phyloP scores from a whole-genome alignment of 2,888 invertebrate species.

The Perithous albicinctus region DNA sequence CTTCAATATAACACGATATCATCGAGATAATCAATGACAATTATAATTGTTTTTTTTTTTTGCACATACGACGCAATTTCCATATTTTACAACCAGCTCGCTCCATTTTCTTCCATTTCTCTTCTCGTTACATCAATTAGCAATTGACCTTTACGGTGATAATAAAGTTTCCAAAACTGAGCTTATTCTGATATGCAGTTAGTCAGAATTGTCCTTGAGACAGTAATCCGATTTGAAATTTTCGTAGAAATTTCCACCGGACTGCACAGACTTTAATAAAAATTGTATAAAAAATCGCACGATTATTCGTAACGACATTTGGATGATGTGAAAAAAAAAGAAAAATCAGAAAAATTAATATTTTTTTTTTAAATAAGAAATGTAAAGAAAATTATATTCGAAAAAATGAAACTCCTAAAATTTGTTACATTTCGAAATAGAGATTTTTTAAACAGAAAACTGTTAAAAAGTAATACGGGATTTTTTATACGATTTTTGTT shows the following conservation, averaged over 20 bases:
- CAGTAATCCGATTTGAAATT: background rate
- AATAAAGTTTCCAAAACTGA: slow-evolving; percentile 51
- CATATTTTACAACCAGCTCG: slow-evolving; percentile 5
- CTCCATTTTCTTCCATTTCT: background rate
- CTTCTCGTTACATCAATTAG: slow-evolving; percentile 20
- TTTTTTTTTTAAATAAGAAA: background rate
- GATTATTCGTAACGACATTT: too few relatives aligned
- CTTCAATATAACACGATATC: slow-evolving; percentile 25
- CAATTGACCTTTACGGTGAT: slow-evolving; percentile 33
- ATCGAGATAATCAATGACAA: slow-evolving; percentile 15
- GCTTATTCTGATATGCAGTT: slow-evolving; percentile 67
- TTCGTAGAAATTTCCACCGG: background rate
- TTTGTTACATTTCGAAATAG: too few relatives aligned
- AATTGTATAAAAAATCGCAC: too few relatives aligned
- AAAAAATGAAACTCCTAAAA: too few relatives aligned
- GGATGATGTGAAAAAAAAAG: too few relatives aligned
- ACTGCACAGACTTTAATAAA: too few relatives aligned
- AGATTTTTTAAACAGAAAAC: too few relatives aligned
- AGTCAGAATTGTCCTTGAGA: slow-evolving; percentile 52
- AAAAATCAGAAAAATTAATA: background rate
- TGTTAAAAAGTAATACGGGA: too few relatives aligned
- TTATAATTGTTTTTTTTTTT: slow-evolving; percentile 21
- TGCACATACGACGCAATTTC: slow-evolving; percentile 33
- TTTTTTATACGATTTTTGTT: too few relatives aligned
- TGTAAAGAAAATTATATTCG: too few relatives aligned